phyloP scores from a whole-genome alignment of 30 jellyfish, hydroid and myxozoan genomes.

The Haliclystus octoradiatus region DNA sequence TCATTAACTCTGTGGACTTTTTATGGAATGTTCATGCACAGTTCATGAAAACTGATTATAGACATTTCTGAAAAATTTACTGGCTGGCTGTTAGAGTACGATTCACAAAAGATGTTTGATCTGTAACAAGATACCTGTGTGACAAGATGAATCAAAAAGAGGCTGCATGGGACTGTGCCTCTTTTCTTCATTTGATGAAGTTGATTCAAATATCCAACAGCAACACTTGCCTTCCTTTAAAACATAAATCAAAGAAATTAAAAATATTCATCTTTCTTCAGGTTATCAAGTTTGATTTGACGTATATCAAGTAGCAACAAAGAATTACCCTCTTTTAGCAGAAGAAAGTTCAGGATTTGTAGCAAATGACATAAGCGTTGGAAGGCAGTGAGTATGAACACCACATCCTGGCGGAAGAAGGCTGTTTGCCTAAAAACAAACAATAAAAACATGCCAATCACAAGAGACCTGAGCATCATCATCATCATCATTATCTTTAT shows the following conservation, averaged over 20 bases:
- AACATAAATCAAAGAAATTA: neutral
- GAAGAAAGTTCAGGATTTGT: conserved; percentile 79
- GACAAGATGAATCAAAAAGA: conserved; percentile 60
- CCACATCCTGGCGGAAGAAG: conserved; percentile 87
- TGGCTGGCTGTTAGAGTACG: no score
- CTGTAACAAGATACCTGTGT: conserved; percentile 40
- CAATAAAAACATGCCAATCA: no score
- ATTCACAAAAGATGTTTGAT: neutral
- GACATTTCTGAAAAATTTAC: no score
- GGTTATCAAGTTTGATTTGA: no score
- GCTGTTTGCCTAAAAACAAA: conserved; percentile 56
- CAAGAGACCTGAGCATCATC: no score
- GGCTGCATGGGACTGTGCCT: conserved; percentile 71
- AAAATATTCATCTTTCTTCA: no score
- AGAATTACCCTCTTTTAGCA: conserved; percentile 79
- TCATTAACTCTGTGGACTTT: no score
- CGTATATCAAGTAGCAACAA: no score
- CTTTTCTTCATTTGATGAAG: conserved; percentile 81
- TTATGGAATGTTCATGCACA: no score
- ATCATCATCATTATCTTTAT: no score
- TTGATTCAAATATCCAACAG: conserved; percentile 86
- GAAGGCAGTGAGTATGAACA: conserved; percentile 87
- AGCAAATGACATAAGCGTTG: conserved; percentile 87
- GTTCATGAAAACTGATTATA: no score
- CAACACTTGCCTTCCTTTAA: conserved; percentile 87